These are phyloP conservation scores for Tinea semifulvella DNA, from an alignment of 2,888 invertebrate genomes.

Conservation along the genomic window DNA sequence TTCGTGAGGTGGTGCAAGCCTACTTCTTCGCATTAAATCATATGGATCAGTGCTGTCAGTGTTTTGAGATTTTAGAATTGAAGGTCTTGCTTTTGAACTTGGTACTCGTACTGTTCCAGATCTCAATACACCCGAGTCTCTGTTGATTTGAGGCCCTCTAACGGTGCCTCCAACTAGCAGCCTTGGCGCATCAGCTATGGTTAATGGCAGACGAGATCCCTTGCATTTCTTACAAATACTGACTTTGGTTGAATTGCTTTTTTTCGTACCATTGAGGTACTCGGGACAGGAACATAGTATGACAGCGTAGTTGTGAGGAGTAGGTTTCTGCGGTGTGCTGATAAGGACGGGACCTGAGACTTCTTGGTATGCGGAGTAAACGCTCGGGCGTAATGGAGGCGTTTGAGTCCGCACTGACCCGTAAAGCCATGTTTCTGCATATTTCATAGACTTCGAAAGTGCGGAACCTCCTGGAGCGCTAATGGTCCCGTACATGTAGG, in stretches of 20 bases:
- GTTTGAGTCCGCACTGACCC: constrained; percentile 74
- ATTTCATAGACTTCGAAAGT: constrained; percentile 85
- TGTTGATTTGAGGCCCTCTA: constrained; percentile 56
- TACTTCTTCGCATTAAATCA: constrained; percentile 82
- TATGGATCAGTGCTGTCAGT: constrained; percentile 73
- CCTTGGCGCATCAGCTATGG: constrained; percentile 67
- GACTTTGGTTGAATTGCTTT: constrained; percentile 76
- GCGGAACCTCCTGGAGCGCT: constrained; percentile 73
- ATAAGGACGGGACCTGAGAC: constrained; percentile 55
- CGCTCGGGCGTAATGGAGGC: constrained; percentile 51
- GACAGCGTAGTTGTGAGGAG: constrained; percentile 73
- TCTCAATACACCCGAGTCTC: constrained; percentile 53
- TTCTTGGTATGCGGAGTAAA: constrained; percentile 58
- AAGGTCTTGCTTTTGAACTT: constrained; percentile 67
- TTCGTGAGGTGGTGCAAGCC: constrained; percentile 73
- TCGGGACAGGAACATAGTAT: constrained; percentile 85
- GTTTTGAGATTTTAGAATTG: constrained; percentile 70
- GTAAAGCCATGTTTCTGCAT: constrained; percentile 87
- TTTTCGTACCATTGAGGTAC: constrained; percentile 80
- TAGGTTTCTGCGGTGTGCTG: constrained; percentile 63
- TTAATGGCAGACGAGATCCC: constrained; percentile 78
- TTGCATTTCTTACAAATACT: constrained; percentile 85
- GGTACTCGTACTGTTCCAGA: constrained; percentile 73
- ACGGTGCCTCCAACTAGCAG: constrained; percentile 70
- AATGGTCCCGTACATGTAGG: constrained; percentile 58